A percentile compares a stretch with the other conserved stretches of the same genome.
These are phyloP conservation scores for Falco berigora DNA, from an alignment of 2,797 vertebrate genomes.

Conservation along the genomic window DNA sequence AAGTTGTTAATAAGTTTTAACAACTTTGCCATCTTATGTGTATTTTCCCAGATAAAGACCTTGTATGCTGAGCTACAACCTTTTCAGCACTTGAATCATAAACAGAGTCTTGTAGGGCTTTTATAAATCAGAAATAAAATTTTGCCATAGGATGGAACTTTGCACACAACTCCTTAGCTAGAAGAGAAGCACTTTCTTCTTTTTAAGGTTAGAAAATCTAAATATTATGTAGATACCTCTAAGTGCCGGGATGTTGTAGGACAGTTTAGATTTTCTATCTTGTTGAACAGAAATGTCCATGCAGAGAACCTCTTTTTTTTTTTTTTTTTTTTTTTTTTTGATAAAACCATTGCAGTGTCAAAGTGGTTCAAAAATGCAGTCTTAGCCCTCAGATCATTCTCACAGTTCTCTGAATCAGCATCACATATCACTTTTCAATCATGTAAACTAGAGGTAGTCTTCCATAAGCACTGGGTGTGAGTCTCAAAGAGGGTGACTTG, in stretches of 20 bases:
- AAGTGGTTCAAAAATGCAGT: background rate
- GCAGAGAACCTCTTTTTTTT: background rate
- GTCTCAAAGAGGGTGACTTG: background rate
- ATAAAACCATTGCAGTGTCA: background rate
- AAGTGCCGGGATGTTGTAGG: background rate
- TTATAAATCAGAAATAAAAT: background rate
- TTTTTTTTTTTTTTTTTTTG: background rate
- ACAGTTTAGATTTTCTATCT: background rate
- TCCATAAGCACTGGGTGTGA: background rate
- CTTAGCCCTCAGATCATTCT: background rate
- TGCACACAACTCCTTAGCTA: background rate
- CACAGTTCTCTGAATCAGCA: background rate
- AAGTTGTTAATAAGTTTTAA: background rate
- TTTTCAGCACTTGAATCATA: background rate
- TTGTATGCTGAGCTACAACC: background rate
- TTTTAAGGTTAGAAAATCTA: background rate
- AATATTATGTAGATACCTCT: background rate
- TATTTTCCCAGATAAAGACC: background rate
- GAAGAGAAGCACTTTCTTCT: background rate
- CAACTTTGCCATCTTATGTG: background rate
- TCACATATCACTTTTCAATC: background rate
- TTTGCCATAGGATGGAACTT: background rate
- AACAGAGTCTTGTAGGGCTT: background rate
- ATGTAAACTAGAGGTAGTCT: background rate
- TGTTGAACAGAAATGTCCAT: background rate